A percentile compares a stretch with the other conserved stretches of the same genome.
Evolutionary conservation across 2,113 vertebrate genomes (phyloP).

Genomic region (Hiodon tergisus): DNA sequence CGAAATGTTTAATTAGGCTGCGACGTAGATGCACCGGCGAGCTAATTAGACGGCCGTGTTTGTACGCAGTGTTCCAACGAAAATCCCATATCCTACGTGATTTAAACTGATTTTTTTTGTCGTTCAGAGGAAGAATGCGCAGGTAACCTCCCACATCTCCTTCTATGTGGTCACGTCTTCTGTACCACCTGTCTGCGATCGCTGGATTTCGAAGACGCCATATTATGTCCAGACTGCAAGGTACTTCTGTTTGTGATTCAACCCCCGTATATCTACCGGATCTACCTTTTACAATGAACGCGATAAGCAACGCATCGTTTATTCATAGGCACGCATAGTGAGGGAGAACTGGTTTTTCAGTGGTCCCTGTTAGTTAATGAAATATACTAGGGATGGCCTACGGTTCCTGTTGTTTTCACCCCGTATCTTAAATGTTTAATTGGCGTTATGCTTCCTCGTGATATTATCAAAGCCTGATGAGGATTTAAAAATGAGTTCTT

Average conservation of each 20-base stretch:
- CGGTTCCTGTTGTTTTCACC: not conserved
- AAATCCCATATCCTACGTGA: not conserved
- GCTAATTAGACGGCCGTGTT: not conserved
- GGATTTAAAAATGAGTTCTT: no score
- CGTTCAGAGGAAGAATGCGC: conserved; percentile 43
- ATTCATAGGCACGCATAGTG: not conserved
- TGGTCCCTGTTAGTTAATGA: no score
- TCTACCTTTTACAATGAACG: not conserved
- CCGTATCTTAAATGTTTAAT: no score
- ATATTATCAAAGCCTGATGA: no score
- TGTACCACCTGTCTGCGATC: conserved; percentile 53
- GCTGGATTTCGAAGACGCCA: conserved; percentile 28
- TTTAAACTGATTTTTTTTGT: not conserved
- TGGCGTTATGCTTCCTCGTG: no score
- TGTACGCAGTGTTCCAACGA: not conserved
- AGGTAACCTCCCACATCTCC: conserved; percentile 49
- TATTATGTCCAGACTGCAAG: conserved; percentile 58
- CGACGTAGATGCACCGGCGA: not conserved
- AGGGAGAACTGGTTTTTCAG: no score
- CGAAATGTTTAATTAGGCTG: not conserved
- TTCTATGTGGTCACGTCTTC: conserved; percentile 57
- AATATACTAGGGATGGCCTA: no score
- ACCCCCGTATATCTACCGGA: not conserved
- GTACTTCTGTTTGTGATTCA: conserved; percentile 32
- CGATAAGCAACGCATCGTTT: not conserved